Base-by-base conservation (phyloP, 2,797 vertebrate species). In the Oreochromis grahami region DNA sequence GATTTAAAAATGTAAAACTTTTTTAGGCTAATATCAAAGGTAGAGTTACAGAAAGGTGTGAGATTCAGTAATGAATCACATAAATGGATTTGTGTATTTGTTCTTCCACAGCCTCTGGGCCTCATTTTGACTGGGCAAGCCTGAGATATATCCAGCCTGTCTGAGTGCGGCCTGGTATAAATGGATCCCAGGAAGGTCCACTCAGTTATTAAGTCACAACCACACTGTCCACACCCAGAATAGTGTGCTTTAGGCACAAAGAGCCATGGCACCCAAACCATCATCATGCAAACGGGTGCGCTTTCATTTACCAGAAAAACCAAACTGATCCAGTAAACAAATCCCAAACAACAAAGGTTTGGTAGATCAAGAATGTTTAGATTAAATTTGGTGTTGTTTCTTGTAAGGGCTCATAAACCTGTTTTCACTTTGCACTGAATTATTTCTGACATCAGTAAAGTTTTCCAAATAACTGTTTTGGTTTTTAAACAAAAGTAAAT, bases 121-220 rank as follows among this genome's bases (percentile, higher is more conserved):
- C 50, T 84, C 76, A 80, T 41, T 60, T 13, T 84, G 78, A 82
- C 84, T 81, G 77, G 87, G 85, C 88, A 77, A 84, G 55, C 51
- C 86, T 79, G 50, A 83, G 79, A 89, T 91, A 89, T 92, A 93
- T 84, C 43, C 78, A 88, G 89, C 81, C 55, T 85, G 85, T 87
- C 82, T 86, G 88, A 86, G 86, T 81, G 83, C 60, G 21, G 80
- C 43, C 38, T 88, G 88, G 78, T 92, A 92, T 92, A 95, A 94
- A 94, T 92, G 93, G 91, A 94, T 90, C 80, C 87, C 76, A 89
- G 70, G 53, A 89, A 87, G 81, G 92, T 94, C 91, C 87, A 94
- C 91, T 88, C 88, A 88, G 90, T 94, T 92, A 95, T 96, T 94
- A 94, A 93, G 88, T 94, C 91, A 82, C 83, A 89, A 92, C 94